Conservation (phyloP, 2,113 vertebrate genomes). For the Prolemur simus region DNA sequence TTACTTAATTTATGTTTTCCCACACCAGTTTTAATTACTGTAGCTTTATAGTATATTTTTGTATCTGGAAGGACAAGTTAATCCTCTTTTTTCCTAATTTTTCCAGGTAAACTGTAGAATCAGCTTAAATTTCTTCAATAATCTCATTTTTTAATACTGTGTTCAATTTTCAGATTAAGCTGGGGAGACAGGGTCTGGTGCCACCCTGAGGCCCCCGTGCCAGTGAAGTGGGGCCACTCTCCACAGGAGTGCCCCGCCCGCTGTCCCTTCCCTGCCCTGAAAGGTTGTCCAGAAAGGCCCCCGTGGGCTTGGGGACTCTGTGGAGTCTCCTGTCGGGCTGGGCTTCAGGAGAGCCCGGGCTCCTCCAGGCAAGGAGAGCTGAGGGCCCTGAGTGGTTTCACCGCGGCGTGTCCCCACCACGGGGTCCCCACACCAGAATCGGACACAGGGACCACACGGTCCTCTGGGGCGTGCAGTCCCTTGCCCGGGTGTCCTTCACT, state of each 20-base stretch:
- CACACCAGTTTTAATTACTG: rapidly evolving
- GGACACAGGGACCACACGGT: not conserved
- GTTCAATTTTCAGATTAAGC: not conserved
- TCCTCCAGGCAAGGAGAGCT: not conserved
- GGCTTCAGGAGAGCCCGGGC: not conserved
- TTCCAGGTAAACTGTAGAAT: not conserved
- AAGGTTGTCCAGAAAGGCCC: not conserved
- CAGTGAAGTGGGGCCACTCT: no score
- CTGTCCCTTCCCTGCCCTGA: not conserved
- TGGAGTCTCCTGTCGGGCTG: not conserved
- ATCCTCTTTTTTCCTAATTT: not conserved
- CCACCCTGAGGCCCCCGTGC: not conserved
- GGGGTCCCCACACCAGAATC: not conserved
- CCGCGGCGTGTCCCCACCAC: not conserved
- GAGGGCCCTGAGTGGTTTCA: not conserved
- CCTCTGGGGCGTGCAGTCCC: not conserved
- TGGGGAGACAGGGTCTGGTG: no score
- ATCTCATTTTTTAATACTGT: not conserved
- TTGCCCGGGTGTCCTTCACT: not conserved
- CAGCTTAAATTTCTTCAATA: not conserved
- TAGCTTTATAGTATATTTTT: not conserved
- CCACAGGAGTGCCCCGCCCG: no score
- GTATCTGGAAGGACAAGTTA: not conserved
- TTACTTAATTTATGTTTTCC: no score
- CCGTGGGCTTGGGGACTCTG: not conserved